These are phyloP conservation scores for Ceuthmochares aereus DNA, from an alignment of 2,113 vertebrate species.

Conservation along the genomic window DNA sequence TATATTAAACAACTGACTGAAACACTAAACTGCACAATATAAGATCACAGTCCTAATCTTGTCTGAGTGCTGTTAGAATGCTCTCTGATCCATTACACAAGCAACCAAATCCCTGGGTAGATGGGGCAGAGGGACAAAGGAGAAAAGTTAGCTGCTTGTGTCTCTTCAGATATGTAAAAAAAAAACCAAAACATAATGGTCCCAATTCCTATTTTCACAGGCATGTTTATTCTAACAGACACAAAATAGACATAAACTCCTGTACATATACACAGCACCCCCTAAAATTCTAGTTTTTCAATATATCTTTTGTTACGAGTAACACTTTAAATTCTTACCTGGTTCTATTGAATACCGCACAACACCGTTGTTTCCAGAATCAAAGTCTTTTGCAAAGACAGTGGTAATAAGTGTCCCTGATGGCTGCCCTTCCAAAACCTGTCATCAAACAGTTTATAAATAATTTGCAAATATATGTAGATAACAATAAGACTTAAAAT, in stretches of 20 bases:
- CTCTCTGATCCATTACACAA: neutral
- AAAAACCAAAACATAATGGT: neutral
- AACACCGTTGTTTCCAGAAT: conserved; percentile 87
- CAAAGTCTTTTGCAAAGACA: conserved; percentile 89
- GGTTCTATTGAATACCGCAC: conserved; percentile 81
- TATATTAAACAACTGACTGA: neutral
- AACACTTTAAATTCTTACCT: conserved; percentile 75
- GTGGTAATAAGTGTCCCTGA: conserved; percentile 82
- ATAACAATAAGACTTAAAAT: neutral
- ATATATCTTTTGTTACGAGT: neutral
- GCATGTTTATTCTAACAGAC: neutral
- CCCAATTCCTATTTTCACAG: neutral
- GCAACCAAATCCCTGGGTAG: neutral
- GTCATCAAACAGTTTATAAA: conserved; percentile 43
- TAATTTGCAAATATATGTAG: neutral
- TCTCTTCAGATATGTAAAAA: neutral
- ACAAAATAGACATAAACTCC: neutral
- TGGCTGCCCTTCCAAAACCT: conserved; percentile 87
- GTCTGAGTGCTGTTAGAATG: neutral
- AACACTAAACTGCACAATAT: neutral
- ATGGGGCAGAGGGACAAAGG: rapidly evolving
- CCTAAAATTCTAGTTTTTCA: neutral
- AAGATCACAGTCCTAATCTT: neutral
- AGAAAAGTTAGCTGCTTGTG: neutral
- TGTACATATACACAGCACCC: neutral